These are phyloP conservation scores for Hofmannophila pseudospretella DNA, from an alignment of 2,888 invertebrate genomes.

Conservation along the genomic window DNA sequence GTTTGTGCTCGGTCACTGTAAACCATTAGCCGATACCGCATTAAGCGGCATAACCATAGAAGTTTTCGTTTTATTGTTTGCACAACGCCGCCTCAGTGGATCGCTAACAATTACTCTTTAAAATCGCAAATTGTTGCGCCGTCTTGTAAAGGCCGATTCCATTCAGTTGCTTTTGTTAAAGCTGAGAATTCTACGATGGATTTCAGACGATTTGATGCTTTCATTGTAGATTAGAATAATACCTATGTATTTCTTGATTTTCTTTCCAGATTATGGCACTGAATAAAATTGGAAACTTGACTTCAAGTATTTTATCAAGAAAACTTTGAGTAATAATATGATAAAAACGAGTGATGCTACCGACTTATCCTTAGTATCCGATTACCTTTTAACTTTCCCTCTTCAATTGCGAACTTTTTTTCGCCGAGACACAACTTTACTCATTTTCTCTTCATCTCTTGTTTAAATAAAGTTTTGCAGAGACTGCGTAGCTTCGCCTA, in stretches of 20 bases:
- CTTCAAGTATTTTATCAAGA: too few species aligned
- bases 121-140: constrained; percentile 28
- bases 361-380: constrained; percentile 39
- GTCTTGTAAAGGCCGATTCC: constrained; percentile 20
- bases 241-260: too few species aligned
- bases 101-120: constrained; percentile 45
- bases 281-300: too few species aligned
- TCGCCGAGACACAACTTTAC: constrained; percentile 55
- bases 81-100: constrained; percentile 31
- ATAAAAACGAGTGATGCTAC: not conserved
- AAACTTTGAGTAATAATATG: not conserved
- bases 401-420: constrained; percentile 53
- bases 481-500: constrained; percentile 45
- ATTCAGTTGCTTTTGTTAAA: not conserved
- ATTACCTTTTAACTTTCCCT: constrained; percentile 56
- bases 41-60: constrained; percentile 38
- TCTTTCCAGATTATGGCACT: too few species aligned
- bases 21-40: constrained; percentile 55
- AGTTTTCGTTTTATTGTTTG: constrained; percentile 60
- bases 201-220: too few species aligned
- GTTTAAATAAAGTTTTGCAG: constrained; percentile 57
- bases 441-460: constrained; percentile 66
- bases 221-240: too few species aligned
- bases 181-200: too few species aligned
- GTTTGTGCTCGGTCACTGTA: constrained; percentile 60